A percentile compares a stretch with the other conserved stretches of the same genome.
These are phyloP conservation scores for Oligia fasciuncula DNA, from an alignment of 2,888 invertebrate genomes.

Conservation along the genomic window DNA sequence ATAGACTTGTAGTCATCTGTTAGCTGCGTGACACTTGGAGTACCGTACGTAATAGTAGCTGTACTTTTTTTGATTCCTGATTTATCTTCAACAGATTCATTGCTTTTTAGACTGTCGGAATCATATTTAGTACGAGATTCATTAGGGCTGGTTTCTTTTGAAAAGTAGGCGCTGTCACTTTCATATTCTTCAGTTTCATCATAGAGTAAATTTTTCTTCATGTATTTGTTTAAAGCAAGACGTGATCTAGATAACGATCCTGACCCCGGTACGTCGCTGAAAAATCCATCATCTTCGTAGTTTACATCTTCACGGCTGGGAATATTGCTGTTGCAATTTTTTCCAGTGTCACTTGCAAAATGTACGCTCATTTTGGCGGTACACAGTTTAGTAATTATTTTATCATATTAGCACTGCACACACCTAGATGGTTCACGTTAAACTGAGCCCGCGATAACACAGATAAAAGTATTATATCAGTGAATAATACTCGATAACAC, in stretches of 20 bases:
- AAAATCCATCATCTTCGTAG: constrained; percentile 84
- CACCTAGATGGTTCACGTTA: constrained; percentile 68
- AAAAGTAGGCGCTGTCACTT: constrained; percentile 83
- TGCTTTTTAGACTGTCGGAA: constrained; percentile 80
- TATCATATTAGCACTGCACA: constrained; percentile 73
- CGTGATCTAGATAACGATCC: constrained; percentile 84
- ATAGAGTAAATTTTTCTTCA: constrained; percentile 85
- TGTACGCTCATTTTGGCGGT: constrained; percentile 72
- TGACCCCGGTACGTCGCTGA: constrained; percentile 81
- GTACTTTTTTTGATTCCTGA: constrained; percentile 35
- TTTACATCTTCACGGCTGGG: constrained; percentile 63
- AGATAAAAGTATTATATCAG: constrained; percentile 79
- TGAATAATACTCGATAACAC: constrained; percentile 77
- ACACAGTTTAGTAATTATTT: constrained; percentile 60
- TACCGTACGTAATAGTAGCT: constrained; percentile 50
- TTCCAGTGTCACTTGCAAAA: constrained; percentile 59
- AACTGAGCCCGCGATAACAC: constrained; percentile 75
- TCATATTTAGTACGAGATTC: constrained; percentile 82
- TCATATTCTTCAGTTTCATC: constrained; percentile 78
- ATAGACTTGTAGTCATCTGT: constrained; percentile 85
- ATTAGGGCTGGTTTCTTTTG: constrained; percentile 86
- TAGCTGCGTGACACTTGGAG: constrained; percentile 69
- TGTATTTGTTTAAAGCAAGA: constrained; percentile 84
- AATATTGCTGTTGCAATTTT: constrained; percentile 53
- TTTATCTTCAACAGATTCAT: constrained; percentile 70